Base-by-base conservation (phyloP, 2,113 vertebrate genomes). In the Lethenteron reissneri region DNA sequence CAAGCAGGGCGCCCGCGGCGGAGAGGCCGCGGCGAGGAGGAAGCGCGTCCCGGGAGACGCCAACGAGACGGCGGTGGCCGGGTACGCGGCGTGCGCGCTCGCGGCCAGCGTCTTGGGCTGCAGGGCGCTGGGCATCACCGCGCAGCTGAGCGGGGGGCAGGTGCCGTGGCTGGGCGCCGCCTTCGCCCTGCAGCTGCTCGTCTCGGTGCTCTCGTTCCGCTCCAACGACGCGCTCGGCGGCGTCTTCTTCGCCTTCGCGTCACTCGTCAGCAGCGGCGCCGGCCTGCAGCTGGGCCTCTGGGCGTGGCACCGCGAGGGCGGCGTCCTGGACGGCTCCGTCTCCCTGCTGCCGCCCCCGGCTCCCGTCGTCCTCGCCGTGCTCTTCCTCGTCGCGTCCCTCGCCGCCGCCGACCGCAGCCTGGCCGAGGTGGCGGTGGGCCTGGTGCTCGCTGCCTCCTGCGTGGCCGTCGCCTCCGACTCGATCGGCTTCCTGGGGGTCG, bases 141-240 rank as follows among this genome's bases (percentile, higher is more conserved):
- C 72, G 56, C 57, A 9, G 1, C 84, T 90, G 1, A 83, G 71
- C 58, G 19, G 76, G 0, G 84, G 85, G 3, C 88, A 87, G 0
- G 83, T 88, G 57, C 83, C 88, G 70, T 92, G 88, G 88, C 80
- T 92, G 69, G 89, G 85, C 87, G 84, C 82, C 3, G 85, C 86
- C 13, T 86, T 81, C 2, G 58, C 81, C 73, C 87, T 79, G 74
- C 88, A 92, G 79, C 62, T 85, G 1, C 83, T 76, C 8, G 73
- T 85, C 74, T 87, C 84, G 64, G 9, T 89, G 70, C 62, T 85
- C 21, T 81, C 79, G 11, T 92, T 82, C 75, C 81, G 88, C 56
- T 77, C 78, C 0, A 79, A 83, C 80, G 84, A 88, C 70, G 77
- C 74, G 0, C 76, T 86, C 0, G 75, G 78, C 69, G 87, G 87